Percentiles rank a stretch among this genome's conserved stretches.
phyloP scores from a whole-genome alignment of 64 coral and sea anemone species.

The Montipora efflorescens region DNA sequence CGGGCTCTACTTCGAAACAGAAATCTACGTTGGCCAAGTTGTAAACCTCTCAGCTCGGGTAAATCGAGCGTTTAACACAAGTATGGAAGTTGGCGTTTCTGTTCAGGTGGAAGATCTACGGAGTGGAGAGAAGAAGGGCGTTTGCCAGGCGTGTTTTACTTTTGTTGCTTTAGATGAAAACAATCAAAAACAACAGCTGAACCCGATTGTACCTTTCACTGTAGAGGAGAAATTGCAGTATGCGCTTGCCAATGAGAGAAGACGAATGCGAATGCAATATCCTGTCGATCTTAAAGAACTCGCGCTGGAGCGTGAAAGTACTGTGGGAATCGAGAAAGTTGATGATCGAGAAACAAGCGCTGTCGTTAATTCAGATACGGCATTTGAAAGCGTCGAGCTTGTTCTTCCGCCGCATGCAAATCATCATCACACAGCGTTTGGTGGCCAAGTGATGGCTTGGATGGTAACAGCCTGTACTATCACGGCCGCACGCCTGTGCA shows the following conservation, averaged over 20 bases:
- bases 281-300: conserved; percentile 52
- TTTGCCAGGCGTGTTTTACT: conserved; percentile 74
- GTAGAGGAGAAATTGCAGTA: conserved; percentile 75
- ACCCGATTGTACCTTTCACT: conserved; percentile 66
- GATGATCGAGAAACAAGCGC: background rate
- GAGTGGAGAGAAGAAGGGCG: background rate
- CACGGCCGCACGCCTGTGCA: conserved; percentile 72
- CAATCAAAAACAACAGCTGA: conserved; percentile 55
- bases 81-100: conserved; percentile 79
- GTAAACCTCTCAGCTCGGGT: conserved; percentile 70
- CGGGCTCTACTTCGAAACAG: conserved; percentile 65
- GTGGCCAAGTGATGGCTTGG: conserved; percentile 88
- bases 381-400: conserved; percentile 80
- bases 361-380: background rate
- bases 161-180: conserved; percentile 65
- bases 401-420: conserved; percentile 81
- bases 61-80: conserved; percentile 82
- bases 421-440: conserved; percentile 84
- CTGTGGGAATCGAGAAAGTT: background rate
- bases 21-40: conserved; percentile 75
- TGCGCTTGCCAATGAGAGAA: conserved; percentile 75
- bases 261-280: conserved; percentile 75
- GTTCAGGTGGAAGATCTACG: conserved; percentile 70
- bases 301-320: background rate
- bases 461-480: conserved; percentile 79